These are phyloP conservation scores for Conchocele bisecta DNA, from an alignment of 2,888 invertebrate species.

Conservation along the genomic window DNA sequence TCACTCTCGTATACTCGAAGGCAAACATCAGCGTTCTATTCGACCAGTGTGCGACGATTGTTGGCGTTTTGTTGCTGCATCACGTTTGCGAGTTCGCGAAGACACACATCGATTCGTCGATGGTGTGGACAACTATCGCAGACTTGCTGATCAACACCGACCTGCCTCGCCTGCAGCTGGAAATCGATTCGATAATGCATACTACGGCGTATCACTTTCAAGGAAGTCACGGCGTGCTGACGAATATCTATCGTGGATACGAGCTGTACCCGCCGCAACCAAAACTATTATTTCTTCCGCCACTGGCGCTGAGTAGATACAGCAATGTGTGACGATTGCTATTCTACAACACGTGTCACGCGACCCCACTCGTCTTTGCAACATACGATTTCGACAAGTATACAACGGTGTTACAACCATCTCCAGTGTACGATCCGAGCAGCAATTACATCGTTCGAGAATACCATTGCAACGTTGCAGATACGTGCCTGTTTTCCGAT, in stretches of 20 bases:
- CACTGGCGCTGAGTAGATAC: neutral
- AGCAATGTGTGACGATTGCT: neutral
- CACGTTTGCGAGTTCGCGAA: neutral
- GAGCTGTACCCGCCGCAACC: neutral
- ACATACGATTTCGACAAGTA: neutral
- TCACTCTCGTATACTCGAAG: constrained; percentile 1
- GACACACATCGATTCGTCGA: neutral
- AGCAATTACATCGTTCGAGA: neutral
- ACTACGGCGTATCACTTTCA: constrained; percentile 7
- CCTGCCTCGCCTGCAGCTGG: neutral
- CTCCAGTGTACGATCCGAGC: neutral
- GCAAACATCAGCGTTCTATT: neutral
- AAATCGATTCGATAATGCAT: neutral
- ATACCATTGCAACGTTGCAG: neutral
- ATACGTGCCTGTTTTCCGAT: neutral
- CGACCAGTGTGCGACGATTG: neutral
- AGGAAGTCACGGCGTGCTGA: neutral
- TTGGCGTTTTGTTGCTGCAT: neutral
- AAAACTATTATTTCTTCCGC: neutral
- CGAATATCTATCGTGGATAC: neutral
- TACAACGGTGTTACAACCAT: neutral
- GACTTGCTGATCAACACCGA: too few species aligned
- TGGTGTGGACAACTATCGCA: too few species aligned
- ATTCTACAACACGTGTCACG: constrained; percentile 4
- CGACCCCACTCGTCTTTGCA: neutral